Evolutionary conservation across 2,888 invertebrate species (phyloP).

Genomic region (Aelia acuminata): DNA sequence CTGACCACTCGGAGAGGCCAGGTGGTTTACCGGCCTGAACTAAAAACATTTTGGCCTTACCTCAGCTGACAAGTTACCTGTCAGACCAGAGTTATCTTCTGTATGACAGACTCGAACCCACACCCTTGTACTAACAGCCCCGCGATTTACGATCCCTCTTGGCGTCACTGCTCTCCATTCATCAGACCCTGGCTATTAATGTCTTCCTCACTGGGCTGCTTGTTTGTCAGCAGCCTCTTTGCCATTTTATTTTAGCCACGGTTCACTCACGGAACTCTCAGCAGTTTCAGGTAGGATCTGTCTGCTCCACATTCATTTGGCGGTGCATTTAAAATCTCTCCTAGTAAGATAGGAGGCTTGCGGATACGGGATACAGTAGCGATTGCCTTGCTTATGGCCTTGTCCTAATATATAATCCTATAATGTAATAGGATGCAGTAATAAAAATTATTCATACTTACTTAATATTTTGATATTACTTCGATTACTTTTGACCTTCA

Average conservation of each 20-base stretch:
- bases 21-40: neutral
- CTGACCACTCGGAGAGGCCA: neutral
- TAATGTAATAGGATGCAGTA: too few species aligned
- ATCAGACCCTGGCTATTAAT: neutral
- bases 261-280: neutral
- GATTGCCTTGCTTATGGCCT: too few species aligned
- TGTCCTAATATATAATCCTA: too few species aligned
- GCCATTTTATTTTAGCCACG: conserved; percentile 19
- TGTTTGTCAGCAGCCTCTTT: conserved; percentile 35
- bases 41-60: neutral
- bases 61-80: conserved; percentile 4
- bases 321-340: neutral
- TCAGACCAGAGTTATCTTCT: conserved; percentile 7
- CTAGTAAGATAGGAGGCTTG: neutral
- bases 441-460: too few species aligned
- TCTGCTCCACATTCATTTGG: neutral
- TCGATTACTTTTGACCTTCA: too few species aligned
- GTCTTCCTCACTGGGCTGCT: conserved; percentile 26
- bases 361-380: too few species aligned
- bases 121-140: conserved; percentile 19
- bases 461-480: too few species aligned
- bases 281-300: neutral
- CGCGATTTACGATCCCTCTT: conserved; percentile 19
- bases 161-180: conserved; percentile 18
- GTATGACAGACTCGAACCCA: conserved; percentile 33